phyloP scores from a whole-genome alignment of 53 echinoderm and acorn worm genomes.

The Temnopleurus reevesii region DNA sequence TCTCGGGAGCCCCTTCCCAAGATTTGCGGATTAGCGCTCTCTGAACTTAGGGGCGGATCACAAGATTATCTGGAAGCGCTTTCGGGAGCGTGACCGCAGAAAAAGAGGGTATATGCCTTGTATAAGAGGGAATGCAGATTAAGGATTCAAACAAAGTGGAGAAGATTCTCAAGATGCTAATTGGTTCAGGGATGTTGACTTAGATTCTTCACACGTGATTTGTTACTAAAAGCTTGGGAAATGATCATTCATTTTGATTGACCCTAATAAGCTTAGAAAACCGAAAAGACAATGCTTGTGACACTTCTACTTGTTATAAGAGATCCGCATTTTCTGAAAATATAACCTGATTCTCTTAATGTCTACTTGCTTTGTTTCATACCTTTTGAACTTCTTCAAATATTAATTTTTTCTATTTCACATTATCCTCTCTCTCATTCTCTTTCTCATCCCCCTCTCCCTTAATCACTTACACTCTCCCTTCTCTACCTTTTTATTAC shows the following conservation, averaged over 20 bases:
- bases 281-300: too few relatives aligned
- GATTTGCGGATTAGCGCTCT: constrained; percentile 31
- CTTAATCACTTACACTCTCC: neutral
- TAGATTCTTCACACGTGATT: neutral
- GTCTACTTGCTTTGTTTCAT: too few relatives aligned
- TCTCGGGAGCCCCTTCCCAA: constrained; percentile 28
- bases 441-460: neutral
- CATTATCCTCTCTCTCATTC: neutral
- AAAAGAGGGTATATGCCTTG: neutral
- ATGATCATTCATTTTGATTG: neutral
- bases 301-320: too few relatives aligned
- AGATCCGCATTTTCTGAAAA: too few relatives aligned
- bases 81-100: neutral
- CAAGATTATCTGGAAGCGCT: constrained; percentile 9
- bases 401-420: neutral
- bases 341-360: too few relatives aligned
- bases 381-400: too few relatives aligned
- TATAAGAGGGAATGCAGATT: neutral
- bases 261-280: neutral
- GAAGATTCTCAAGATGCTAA: neutral
- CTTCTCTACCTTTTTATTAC: too few relatives aligned
- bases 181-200: neutral
- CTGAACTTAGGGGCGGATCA: neutral
- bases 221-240: neutral
- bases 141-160: neutral